Evolutionary conservation across 1,140 invertebrate genomes (phyloP), one percentile per base, ranked within the genome.

Genomic region (Mizuhopecten yessoensis): DNA sequence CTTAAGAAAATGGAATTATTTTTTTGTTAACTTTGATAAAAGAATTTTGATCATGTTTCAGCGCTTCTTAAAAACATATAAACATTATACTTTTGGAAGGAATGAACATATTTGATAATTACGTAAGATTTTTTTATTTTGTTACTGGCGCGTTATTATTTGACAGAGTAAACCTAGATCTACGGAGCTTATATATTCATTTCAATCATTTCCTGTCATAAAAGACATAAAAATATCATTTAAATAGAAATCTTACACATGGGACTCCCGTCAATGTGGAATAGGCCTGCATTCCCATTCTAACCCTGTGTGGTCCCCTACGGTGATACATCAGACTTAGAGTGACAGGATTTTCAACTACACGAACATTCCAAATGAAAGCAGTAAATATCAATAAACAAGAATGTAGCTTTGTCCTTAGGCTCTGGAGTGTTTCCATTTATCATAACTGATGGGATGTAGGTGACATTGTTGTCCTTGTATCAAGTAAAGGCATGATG

Each of bases 191-290:
- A 75, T 75, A 75, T 75, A 17, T n/a, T n/a, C 57, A 75, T 75
- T 75, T 75, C 57, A 75, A 29, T 75, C 57, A 75, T 75, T 75
- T 75, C 57, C 57, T 75, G 57, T 75, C 20, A 75, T 75, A 9
- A 75, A 29, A 75, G 23, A 17, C 20, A n/a, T 75, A 29, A 75
- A 29, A 75, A n/a, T 5, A 75, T 3, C 15, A 5, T n/a, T 29
- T 75, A 75, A 29, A 75, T n/a, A 5, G 5, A 75, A 75, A n/a
- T 75, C 57, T 29, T 75, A n/a, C 57, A 5, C n/a, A 29, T 15
- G 42, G 20, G 1, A 75, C 29, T 75, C 29, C 57, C 29, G 29
- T 29, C 2, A 75, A 75, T 75, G 23, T 75, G 11, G 17, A 75
- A 75, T 75, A 75, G 1, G 57, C 11, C 23, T 29, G 29, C 57